Percentiles rank a stretch among this genome's conserved stretches.
Evolutionary conservation across 2,797 vertebrate species (phyloP).

Genomic region (Platyrinchus mystaceus): DNA sequence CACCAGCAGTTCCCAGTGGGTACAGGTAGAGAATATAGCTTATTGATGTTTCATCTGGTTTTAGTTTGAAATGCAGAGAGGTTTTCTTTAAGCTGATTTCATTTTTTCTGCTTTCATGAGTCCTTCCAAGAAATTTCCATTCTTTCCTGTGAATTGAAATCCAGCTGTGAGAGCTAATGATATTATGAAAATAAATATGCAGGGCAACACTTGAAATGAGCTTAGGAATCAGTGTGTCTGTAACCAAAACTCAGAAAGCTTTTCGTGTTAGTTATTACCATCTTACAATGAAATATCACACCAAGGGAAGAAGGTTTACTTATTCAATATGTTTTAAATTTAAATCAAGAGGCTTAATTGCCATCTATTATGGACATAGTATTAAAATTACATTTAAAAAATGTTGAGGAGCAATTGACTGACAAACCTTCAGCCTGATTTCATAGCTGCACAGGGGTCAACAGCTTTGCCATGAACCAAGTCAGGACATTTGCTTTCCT

Average conservation of each 20-base stretch:
- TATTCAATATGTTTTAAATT: background rate
- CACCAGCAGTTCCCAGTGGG: background rate
- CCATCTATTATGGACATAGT: background rate
- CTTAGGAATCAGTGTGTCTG: background rate
- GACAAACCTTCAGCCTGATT: background rate
- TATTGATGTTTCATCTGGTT: background rate
- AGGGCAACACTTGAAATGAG: constrained; percentile 36
- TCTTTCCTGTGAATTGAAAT: constrained; percentile 24
- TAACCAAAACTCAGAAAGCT: background rate
- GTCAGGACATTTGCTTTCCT: background rate
- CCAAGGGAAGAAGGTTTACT: background rate
- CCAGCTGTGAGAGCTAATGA: constrained; percentile 55
- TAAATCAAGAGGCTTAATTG: background rate
- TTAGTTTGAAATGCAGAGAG: background rate
- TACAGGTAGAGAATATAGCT: background rate
- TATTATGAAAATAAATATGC: constrained; percentile 22
- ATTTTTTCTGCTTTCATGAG: constrained; percentile 43
- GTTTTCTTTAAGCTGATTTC: constrained; percentile 15
- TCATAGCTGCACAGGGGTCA: background rate
- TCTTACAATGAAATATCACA: background rate
- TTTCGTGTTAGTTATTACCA: background rate
- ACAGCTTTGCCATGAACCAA: background rate
- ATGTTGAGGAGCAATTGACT: background rate
- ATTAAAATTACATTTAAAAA: background rate
- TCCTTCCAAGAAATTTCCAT: constrained; percentile 23